phyloP scores from a whole-genome alignment of 2,797 vertebrate genomes.

The Cryptoprocta ferox region DNA sequence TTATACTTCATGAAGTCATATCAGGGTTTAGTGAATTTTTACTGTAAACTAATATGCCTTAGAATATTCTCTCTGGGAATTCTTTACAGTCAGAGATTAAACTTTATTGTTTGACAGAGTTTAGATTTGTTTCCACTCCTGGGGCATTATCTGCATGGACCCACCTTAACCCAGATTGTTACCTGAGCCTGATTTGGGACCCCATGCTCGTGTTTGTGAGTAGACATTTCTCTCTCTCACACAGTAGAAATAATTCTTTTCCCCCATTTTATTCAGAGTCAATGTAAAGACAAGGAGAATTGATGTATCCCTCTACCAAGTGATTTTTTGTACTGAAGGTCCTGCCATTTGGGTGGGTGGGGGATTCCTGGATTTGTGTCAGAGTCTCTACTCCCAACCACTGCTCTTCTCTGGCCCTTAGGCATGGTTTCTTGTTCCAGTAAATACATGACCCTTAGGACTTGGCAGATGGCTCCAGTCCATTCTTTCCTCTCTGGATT shows the following conservation, averaged over 20 bases:
- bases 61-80: neutral
- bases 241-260: neutral
- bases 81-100: slow-evolving; percentile 2
- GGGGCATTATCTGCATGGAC: neutral
- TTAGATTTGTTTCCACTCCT: neutral
- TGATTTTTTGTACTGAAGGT: neutral
- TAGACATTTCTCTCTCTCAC: neutral
- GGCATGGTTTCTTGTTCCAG: neutral
- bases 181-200: neutral
- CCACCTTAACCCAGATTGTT: neutral
- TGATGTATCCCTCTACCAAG: neutral
- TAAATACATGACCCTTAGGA: neutral
- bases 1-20: neutral
- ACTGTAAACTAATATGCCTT: neutral
- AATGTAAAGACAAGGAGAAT: neutral
- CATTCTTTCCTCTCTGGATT: neutral
- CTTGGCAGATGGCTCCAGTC: neutral
- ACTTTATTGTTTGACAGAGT: neutral
- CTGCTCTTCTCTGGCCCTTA: neutral
- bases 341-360: neutral
- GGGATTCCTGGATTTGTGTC: neutral
- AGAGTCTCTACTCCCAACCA: neutral
- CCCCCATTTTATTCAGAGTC: neutral
- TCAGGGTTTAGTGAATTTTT: neutral
- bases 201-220: neutral